phyloP scores from a whole-genome alignment of 2,113 vertebrate species.

The Blennius ocellaris region DNA sequence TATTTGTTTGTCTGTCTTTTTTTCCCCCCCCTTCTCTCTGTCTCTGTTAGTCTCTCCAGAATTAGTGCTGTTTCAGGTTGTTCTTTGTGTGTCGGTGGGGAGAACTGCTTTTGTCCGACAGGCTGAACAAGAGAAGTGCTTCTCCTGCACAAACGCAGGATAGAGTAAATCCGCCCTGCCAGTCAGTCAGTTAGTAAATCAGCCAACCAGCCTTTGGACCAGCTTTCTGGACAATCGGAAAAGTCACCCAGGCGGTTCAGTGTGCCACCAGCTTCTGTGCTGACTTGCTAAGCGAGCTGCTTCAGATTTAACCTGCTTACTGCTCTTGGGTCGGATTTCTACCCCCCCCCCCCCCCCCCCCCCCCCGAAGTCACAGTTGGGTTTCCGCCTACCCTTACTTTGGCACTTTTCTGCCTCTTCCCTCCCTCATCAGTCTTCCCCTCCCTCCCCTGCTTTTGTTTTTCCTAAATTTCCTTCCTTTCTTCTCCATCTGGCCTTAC shows the following conservation, averaged over 20 bases:
- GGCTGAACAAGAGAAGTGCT: constrained; percentile 80
- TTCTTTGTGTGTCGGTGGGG: constrained; percentile 72
- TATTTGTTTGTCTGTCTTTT: constrained; percentile 59
- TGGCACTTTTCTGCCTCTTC: constrained; percentile 13
- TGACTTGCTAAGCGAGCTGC: constrained; percentile 72
- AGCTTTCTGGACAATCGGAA: constrained; percentile 68
- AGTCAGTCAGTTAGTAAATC: constrained; percentile 67
- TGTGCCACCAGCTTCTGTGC: constrained; percentile 69
- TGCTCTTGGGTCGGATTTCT: constrained; percentile 41
- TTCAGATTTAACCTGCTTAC: constrained; percentile 74
- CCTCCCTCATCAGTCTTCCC: not conserved
- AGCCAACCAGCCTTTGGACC: constrained; percentile 64
- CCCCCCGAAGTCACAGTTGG: constrained; percentile 22
- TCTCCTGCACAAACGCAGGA: constrained; percentile 76
- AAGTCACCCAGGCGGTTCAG: constrained; percentile 66
- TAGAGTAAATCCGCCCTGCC: constrained; percentile 68
- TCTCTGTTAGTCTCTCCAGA: constrained; percentile 53
- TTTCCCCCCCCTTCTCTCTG: constrained; percentile 2
- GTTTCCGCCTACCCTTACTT: constrained; percentile 33
- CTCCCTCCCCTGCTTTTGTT: constrained; percentile 27
- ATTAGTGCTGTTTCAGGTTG: constrained; percentile 80
- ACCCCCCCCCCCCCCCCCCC: constrained; percentile 1
- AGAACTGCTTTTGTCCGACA: constrained; percentile 67
- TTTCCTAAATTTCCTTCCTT: constrained; percentile 23
- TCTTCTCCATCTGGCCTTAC: constrained; percentile 58